A percentile compares a stretch with the other conserved stretches of the same genome.
phyloP scores from a whole-genome alignment of 1,140 invertebrate genomes.

The Eciton burchellii region DNA sequence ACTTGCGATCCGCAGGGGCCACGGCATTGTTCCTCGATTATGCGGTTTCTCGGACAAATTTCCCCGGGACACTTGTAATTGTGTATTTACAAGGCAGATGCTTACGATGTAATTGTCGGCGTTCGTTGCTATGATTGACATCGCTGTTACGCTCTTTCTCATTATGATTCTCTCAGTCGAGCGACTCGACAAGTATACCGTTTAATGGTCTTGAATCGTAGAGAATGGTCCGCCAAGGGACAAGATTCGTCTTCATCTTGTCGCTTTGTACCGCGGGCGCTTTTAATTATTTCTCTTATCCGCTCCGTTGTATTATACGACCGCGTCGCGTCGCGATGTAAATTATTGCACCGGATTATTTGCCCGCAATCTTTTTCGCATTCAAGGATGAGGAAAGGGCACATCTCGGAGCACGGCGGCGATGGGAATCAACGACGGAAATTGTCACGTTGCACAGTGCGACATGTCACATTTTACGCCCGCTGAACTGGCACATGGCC shows the following conservation, averaged over 20 bases:
- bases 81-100: constrained; percentile 32
- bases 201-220: not conserved
- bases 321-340: too few species aligned
- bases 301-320: too few species aligned
- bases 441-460: constrained; percentile 44
- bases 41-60: constrained; percentile 48
- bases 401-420: not conserved
- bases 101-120: constrained; percentile 34
- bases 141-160: not conserved
- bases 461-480: constrained; percentile 63
- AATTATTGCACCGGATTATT: not conserved
- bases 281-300: too few species aligned
- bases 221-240: too few species aligned
- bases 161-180: not conserved
- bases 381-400: constrained; percentile 14
- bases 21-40: constrained; percentile 41
- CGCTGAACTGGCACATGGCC: constrained; percentile 57
- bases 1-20: constrained; percentile 44
- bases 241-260: too few species aligned
- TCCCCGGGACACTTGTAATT: constrained; percentile 40
- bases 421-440: constrained; percentile 47
- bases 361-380: constrained; percentile 5
- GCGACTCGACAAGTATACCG: not conserved
- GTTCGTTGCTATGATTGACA: not conserved
- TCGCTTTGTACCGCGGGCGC: too few species aligned